Evolutionary conservation across 2,797 vertebrate genomes (phyloP).

Genomic region (Gephyroberyx darwinii): DNA sequence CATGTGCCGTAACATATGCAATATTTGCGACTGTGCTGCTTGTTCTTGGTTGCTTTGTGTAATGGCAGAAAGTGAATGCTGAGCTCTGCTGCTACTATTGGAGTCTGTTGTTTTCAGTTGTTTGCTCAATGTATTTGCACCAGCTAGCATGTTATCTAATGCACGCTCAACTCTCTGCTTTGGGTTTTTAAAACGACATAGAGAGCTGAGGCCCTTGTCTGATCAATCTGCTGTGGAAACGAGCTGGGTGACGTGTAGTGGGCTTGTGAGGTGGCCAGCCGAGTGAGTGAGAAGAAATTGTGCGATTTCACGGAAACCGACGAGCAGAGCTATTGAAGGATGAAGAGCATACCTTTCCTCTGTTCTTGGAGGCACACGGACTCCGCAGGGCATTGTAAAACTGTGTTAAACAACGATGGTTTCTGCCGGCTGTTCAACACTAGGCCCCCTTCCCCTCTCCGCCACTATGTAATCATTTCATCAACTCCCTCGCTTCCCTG

Average conservation of each 20-base stretch:
- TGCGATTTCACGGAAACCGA: slow-evolving; percentile 61
- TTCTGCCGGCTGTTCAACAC: slow-evolving; percentile 78
- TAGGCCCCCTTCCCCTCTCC: slow-evolving; percentile 64
- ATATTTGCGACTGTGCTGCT: slow-evolving; percentile 44
- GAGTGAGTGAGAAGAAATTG: slow-evolving; percentile 41
- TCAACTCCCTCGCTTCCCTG: slow-evolving; percentile 83
- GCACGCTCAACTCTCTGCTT: slow-evolving; percentile 51
- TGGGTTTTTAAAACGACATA: slow-evolving; percentile 54
- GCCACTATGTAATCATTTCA: slow-evolving; percentile 86
- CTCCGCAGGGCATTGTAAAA: slow-evolving; percentile 77
- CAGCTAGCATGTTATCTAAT: slow-evolving; percentile 35
- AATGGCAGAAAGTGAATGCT: slow-evolving; percentile 48
- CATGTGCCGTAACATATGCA: slow-evolving; percentile 69
- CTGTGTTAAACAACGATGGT: slow-evolving; percentile 80
- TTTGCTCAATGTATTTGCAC: slow-evolving; percentile 46
- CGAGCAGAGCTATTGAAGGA: slow-evolving; percentile 65
- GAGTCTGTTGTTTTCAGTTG: slow-evolving; percentile 16
- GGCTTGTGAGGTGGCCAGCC: slow-evolving; percentile 37
- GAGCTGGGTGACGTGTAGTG: slow-evolving; percentile 43
- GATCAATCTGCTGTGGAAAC: slow-evolving; percentile 25
- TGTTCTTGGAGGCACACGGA: slow-evolving; percentile 55
- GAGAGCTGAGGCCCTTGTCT: slow-evolving; percentile 37
- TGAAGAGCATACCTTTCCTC: slow-evolving; percentile 64
- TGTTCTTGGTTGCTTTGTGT: slow-evolving; percentile 41
- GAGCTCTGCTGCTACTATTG: too few species aligned